These are phyloP conservation scores for Menidia beryllina DNA, from an alignment of 2,113 vertebrate genomes.

Conservation along the genomic window DNA sequence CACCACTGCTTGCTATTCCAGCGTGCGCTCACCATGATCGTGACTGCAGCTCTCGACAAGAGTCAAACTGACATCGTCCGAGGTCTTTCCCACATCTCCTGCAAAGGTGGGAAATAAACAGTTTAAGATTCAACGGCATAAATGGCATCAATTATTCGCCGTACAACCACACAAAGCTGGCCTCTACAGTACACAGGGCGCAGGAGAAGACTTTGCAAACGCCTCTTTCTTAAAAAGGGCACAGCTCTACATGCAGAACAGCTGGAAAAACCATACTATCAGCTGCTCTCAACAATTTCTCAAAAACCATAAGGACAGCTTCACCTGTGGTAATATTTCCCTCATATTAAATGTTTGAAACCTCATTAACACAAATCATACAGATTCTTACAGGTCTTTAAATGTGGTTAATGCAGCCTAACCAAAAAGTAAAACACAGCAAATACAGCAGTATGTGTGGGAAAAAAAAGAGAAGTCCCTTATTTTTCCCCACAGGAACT, in stretches of 20 bases:
- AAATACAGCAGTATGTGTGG: too few species aligned
- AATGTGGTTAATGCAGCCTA: too few species aligned
- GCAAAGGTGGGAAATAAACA: conserved; percentile 49
- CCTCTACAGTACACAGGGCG: background rate
- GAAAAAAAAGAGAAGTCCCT: too few species aligned
- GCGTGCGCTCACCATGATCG: conserved; percentile 88
- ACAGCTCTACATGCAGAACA: background rate
- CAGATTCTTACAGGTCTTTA: too few species aligned
- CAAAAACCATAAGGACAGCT: background rate
- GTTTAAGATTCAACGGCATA: conserved; percentile 37
- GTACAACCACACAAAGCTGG: background rate
- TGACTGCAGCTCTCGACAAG: conserved; percentile 95
- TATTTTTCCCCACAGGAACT: too few species aligned
- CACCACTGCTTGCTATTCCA: background rate
- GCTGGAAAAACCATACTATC: background rate
- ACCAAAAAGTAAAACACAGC: too few species aligned
- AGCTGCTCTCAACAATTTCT: conserved; percentile 1
- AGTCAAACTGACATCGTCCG: conserved; percentile 96
- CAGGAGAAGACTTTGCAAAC: background rate
- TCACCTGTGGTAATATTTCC: background rate
- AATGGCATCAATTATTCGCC: conserved; percentile 69
- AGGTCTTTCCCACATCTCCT: conserved; percentile 92
- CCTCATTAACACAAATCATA: background rate
- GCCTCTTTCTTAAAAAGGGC: background rate
- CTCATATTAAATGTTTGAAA: background rate